A percentile compares a stretch with the other conserved stretches of the same genome.
phyloP scores from a whole-genome alignment of 2,797 vertebrate genomes.

The Muraenolepis orangiensis region DNA sequence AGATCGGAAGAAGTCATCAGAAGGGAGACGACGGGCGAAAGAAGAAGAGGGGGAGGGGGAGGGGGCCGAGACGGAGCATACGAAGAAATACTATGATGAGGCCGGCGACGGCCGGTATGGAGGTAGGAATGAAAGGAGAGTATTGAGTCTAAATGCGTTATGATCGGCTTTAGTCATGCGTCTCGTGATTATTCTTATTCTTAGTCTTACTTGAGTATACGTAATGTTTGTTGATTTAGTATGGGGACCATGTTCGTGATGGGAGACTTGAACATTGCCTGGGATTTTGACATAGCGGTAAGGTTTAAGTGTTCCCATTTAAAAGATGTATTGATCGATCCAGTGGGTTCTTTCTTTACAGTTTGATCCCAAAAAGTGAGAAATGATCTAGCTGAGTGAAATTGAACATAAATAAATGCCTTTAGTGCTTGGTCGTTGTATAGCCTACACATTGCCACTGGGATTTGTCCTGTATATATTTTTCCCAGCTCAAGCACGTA shows the following conservation, averaged over 20 bases:
- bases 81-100: too few species aligned
- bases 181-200: too few species aligned
- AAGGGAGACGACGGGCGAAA: too few species aligned
- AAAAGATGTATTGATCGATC: neutral
- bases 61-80: too few species aligned
- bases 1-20: too few species aligned
- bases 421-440: neutral
- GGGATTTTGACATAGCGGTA: neutral
- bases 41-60: too few species aligned
- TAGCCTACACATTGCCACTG: neutral
- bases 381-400: neutral
- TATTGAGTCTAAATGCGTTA: too few species aligned
- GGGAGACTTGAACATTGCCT: neutral
- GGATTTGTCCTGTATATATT: neutral
- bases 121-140: too few species aligned
- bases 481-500: neutral
- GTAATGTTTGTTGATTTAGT: neutral
- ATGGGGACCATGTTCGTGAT: neutral
- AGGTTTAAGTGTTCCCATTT: neutral
- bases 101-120: too few species aligned
- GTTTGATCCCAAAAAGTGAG: neutral
- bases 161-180: too few species aligned
- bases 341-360: neutral
- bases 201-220: neutral
- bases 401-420: neutral